Base-by-base conservation (phyloP, 2,888 invertebrate species). In the Phasia obesa region DNA sequence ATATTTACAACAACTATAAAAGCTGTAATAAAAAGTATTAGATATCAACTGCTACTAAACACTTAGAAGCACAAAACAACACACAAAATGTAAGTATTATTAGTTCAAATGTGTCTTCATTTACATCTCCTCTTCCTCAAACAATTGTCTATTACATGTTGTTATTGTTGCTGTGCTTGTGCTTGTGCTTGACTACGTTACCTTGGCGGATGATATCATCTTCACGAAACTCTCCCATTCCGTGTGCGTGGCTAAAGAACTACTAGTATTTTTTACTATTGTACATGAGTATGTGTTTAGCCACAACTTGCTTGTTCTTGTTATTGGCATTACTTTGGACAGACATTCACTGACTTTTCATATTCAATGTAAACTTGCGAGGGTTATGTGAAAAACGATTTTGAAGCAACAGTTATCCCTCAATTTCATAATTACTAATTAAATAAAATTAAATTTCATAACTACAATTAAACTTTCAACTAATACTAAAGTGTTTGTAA, bases 171-270 rank as follows among this genome's bases (percentile, higher is more conserved):
- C 23, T n/a, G 25, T 49, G 7, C 15, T 70, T 47, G n/a, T 25
- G 42, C n/a, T n/a, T n/a, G n/a, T n/a, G n/a, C n/a, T n/a, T 9
- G 1, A 62, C 51, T 60, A 38, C 38, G 21, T 60, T 77, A 82
- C 79, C 85, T 84, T 75, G 79, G 44, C 81, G 87, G 87, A 88
- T 88, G 88, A 88, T 88, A 88, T 88, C 88, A 88, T 88, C 86
- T 88, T 83, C 51, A 42, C 47, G 59, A 67, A 75, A 53, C 59
- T 71, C 38, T 27, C 15, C 19, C 38, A 31, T 55, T 60, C 44
- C 17, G 17, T 65, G 38, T 67, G n/a, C n/a, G 53, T 71, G 51
- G 57, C 9, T 53, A 69, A 47, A 27, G 53, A 15, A 49, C 47
- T 59, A 53, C 17, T 35, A 70, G 3, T 55, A 47, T 59, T 57